Evolutionary conservation across 2,797 vertebrate species (phyloP), one percentile per base, ranked within the genome.

Genomic region (Oreonectes daqikongensis): DNA sequence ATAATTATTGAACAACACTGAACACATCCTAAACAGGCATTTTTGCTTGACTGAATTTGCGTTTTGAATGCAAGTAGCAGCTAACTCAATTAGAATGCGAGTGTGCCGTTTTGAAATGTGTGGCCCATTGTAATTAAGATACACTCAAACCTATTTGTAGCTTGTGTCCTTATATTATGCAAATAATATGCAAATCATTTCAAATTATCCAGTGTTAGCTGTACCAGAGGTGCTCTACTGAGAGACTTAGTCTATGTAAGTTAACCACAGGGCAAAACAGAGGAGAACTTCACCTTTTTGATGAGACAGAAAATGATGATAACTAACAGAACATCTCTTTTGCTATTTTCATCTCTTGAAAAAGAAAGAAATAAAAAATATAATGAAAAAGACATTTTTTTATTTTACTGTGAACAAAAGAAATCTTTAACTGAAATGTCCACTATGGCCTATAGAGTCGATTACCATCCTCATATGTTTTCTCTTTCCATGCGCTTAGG

Each of bases 131-230:
- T 91, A 93, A 93, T 94, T 92, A 94, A 90, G 90, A 89, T 89
- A 89, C 89, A 91, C 89, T 91, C 90, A 88, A 91, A 92, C 91
- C 91, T 93, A 92, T 93, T 92, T 92, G 92, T 91, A 92, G 90
- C 90, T 90, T 89, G 89, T 89, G 90, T 92, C 89, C 90, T 92
- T 89, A 93, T 90, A 90, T 91, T 90, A 93, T 93, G 92, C 91
- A 91, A 93, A 93, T 93, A 84, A 85, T 88, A 93, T 93, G 91
- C 86, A 93, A 93, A 93, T 92, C 65, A 88, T 87, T 87, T 88
- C 85, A 88, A 92, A 89, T 91, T 88, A 93, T 93, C 90, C 89
- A 85, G 87, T 83, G 86, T 88, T 88, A 87, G 91, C 90, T 85
- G 79, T 89, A 85, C 86, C 82, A 87, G 89, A 89, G 52, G 79